These are phyloP conservation scores for Cylloceria caligata DNA, from an alignment of 2,888 invertebrate species.

Conservation along the genomic window DNA sequence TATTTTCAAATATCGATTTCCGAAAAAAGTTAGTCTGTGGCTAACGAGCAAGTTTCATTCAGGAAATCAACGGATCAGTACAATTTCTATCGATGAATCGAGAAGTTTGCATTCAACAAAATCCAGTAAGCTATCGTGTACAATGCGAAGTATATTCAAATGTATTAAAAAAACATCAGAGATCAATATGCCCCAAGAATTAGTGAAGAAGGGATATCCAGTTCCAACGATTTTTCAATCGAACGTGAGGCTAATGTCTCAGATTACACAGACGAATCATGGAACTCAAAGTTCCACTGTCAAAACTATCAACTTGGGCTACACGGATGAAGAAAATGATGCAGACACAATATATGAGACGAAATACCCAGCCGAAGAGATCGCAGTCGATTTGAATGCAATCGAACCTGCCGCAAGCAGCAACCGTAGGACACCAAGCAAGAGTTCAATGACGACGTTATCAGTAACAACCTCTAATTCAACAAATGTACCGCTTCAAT, in stretches of 20 bases:
- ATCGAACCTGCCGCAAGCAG: slow-evolving; percentile 20
- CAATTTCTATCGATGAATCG: background rate
- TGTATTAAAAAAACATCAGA: slow-evolving; percentile 38
- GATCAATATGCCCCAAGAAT: background rate
- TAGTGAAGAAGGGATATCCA: background rate
- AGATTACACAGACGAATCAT: background rate
- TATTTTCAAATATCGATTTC: background rate
- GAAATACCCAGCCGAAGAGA: background rate
- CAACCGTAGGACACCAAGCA: background rate
- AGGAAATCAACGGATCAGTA: background rate
- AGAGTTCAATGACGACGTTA: slow-evolving; percentile 54
- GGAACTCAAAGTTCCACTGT: background rate
- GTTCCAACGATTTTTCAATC: background rate
- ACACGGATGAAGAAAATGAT: slow-evolving; percentile 11
- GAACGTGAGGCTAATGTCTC: background rate
- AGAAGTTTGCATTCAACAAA: slow-evolving; percentile 1
- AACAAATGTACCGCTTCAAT: slow-evolving; percentile 58
- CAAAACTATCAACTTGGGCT: too few relatives aligned
- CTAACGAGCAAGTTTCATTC: slow-evolving; percentile 21
- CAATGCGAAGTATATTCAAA: slow-evolving; percentile 34
- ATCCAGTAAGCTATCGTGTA: background rate
- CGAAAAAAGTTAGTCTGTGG: slow-evolving; percentile 38
- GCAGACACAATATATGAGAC: background rate
- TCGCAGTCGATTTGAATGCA: background rate
- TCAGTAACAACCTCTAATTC: slow-evolving; percentile 63